Conservation (phyloP, 2,888 invertebrate species). For the Megamerina dolium region DNA sequence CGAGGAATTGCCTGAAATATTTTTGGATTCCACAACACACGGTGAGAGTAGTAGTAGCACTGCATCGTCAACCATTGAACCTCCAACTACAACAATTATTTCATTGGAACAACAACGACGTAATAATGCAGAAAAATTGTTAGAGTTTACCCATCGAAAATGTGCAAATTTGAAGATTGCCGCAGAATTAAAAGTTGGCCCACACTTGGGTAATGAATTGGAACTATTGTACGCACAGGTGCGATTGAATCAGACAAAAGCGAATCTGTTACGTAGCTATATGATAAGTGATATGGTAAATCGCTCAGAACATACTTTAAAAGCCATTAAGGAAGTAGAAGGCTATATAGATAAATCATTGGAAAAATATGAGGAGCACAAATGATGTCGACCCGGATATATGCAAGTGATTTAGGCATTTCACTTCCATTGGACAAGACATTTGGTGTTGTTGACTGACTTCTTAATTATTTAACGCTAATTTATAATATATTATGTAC, state of each 20-base stretch:
- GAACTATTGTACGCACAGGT: constrained; percentile 34
- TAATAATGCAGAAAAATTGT: constrained; percentile 25
- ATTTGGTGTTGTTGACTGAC: too few relatives aligned
- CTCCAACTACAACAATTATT: constrained; percentile 7
- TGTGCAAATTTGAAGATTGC: constrained; percentile 33
- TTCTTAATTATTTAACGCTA: too few relatives aligned
- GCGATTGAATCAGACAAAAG: constrained; percentile 34
- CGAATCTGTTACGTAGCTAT: constrained; percentile 32
- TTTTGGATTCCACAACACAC: constrained; percentile 11
- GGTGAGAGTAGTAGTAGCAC: too few relatives aligned
- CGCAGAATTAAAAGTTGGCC: constrained; percentile 40
- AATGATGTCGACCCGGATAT: too few relatives aligned
- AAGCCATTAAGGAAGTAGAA: constrained; percentile 40
- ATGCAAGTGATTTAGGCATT: too few relatives aligned
- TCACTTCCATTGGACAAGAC: too few relatives aligned
- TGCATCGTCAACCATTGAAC: neutral
- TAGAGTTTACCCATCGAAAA: constrained; percentile 30
- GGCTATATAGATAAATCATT: constrained; percentile 32
- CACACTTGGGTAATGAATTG: constrained; percentile 34
- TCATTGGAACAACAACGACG: constrained; percentile 34
- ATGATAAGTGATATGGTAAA: constrained; percentile 32
- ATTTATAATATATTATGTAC: too few relatives aligned
- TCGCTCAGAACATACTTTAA: constrained; percentile 34
- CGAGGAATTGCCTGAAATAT: constrained; percentile 32
- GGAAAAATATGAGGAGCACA: constrained; percentile 13